Percentiles rank a stretch among this genome's conserved stretches.
phyloP scores from a whole-genome alignment of 2,888 invertebrate genomes.

The Drosophila planitibia region DNA sequence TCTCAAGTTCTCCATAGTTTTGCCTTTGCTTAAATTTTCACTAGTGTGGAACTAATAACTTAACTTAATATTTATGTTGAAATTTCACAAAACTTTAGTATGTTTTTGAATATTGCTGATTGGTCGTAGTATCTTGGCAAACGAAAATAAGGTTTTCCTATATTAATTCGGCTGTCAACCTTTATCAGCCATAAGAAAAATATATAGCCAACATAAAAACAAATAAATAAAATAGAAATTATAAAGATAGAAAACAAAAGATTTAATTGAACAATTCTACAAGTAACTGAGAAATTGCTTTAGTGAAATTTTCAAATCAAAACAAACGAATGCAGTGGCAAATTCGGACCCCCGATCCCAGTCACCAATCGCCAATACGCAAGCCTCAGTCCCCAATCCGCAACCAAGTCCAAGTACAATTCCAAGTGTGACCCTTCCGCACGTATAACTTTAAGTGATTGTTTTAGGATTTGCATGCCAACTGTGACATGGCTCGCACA shows the following conservation, averaged over 20 bases:
- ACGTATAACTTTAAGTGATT: conserved; percentile 60
- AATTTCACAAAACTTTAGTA: not conserved
- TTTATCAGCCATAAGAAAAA: not conserved
- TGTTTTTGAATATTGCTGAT: not conserved
- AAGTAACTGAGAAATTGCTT: not conserved
- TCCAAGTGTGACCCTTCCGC: conserved; percentile 49
- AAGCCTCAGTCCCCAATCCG: not conserved
- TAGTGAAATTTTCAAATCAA: not conserved
- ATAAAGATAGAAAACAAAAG: not conserved
- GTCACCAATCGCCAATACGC: not conserved
- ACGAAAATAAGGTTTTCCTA: not conserved
- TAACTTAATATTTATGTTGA: not conserved
- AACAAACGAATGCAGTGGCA: not conserved
- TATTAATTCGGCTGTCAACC: not conserved
- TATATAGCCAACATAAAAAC: not conserved
- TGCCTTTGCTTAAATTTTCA: not conserved
- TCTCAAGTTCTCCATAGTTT: not conserved
- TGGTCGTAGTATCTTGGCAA: not conserved
- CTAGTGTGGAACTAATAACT: not conserved
- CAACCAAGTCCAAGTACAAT: conserved; percentile 6
- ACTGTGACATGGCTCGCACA: conserved; percentile 41
- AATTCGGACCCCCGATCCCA: not conserved
- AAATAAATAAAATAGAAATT: not conserved
- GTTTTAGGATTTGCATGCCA: conserved; percentile 67
- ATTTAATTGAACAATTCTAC: not conserved